Percentiles rank a stretch among this genome's conserved stretches.
Evolutionary conservation across 2,797 vertebrate genomes (phyloP).

Genomic region (Spinibarbus caldwelli): DNA sequence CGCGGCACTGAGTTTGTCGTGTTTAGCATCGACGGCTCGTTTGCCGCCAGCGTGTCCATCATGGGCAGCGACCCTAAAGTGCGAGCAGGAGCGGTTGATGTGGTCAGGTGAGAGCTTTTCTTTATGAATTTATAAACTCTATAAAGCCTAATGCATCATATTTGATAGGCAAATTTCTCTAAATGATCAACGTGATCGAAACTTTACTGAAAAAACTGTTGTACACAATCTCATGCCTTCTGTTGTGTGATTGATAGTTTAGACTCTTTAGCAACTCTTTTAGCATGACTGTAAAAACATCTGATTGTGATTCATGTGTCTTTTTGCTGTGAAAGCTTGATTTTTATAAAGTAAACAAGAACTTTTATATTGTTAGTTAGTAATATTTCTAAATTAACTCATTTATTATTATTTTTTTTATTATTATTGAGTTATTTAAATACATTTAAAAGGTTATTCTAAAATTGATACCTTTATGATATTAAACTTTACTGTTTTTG

Average conservation of each 20-base stretch:
- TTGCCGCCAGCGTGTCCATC: constrained; percentile 96
- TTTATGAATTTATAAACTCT: too few species aligned
- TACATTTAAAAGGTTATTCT: neutral
- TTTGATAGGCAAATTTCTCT: neutral
- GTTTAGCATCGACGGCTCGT: constrained; percentile 97
- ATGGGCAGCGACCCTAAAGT: constrained; percentile 99
- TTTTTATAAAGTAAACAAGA: neutral
- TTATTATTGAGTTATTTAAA: neutral
- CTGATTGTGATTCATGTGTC: neutral
- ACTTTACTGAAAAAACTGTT: neutral
- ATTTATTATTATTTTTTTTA: neutral
- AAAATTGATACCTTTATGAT: neutral
- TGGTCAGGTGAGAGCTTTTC: constrained; percentile 84
- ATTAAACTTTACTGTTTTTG: neutral
- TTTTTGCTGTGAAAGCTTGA: neutral
- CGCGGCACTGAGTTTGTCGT: constrained; percentile 93
- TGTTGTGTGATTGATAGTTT: neutral
- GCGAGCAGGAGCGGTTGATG: constrained; percentile 93
- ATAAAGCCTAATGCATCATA: neutral
- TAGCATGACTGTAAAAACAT: neutral
- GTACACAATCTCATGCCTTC: neutral
- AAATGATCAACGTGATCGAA: neutral
- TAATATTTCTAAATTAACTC: neutral
- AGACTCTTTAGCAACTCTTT: neutral
- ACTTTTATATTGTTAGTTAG: neutral